A percentile compares a stretch with the other conserved stretches of the same genome.
Conservation (phyloP, 2,113 vertebrate species). For the Pogona vitticeps region DNA sequence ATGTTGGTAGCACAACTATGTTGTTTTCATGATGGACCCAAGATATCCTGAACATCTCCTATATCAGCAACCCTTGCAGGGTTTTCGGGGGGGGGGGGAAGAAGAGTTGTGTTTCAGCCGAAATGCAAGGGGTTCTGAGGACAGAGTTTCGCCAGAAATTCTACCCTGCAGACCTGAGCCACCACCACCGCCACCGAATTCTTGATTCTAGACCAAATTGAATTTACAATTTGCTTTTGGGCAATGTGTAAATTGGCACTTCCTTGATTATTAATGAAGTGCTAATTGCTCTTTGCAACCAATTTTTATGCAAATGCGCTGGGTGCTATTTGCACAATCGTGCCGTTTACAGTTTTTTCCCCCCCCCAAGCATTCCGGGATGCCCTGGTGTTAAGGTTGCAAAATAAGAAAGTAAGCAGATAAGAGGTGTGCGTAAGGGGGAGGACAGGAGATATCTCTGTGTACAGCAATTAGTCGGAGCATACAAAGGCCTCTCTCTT, state of each 20-base stretch:
- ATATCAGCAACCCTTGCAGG: too few relatives aligned
- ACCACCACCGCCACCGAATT: conserved; percentile 58
- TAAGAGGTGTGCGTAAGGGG: conserved; percentile 54
- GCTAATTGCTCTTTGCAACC: conserved; percentile 83
- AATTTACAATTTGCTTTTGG: conserved; percentile 80
- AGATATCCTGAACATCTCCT: too few relatives aligned
- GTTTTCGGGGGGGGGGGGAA: too few relatives aligned
- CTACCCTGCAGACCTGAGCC: conserved; percentile 48
- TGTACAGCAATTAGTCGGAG: conserved; percentile 57
- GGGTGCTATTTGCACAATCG: conserved; percentile 71
- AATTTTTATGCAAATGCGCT: conserved; percentile 76
- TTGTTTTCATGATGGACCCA: too few relatives aligned
- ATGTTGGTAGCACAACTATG: too few relatives aligned
- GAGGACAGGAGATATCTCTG: conserved; percentile 3
- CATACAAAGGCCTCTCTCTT: not conserved
- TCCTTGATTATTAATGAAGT: conserved; percentile 86
- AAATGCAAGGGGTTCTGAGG: too few relatives aligned
- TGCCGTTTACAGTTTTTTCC: conserved; percentile 69
- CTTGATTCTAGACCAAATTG: conserved; percentile 69
- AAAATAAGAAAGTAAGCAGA: conserved; percentile 68
- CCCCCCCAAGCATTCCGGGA: conserved; percentile 55
- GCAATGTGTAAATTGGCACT: conserved; percentile 81
- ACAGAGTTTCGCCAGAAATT: conserved; percentile 3
- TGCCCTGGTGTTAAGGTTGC: conserved; percentile 56
- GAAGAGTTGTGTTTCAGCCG: too few relatives aligned